Base-by-base conservation (phyloP, 1,140 invertebrate species). In the Onthophagus taurus region DNA sequence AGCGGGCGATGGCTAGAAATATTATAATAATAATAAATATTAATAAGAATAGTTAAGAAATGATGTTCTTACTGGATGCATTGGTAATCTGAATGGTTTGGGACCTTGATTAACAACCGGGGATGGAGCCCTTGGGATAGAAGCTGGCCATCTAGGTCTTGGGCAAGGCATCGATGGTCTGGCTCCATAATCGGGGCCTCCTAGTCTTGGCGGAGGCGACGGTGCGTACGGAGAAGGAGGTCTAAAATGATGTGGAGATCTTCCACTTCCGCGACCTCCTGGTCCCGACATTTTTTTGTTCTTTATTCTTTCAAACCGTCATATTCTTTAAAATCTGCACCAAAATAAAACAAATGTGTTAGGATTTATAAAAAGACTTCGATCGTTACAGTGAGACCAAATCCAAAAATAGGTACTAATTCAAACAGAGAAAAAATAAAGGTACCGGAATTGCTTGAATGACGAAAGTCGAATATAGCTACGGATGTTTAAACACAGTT, bases 211-310 rank as follows among this genome's bases (percentile, higher is more conserved):
- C 2, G 77, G 77, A 9, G 77, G 77, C 1, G 77, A 77, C 45
- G 70, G 71, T 0, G 69, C 70, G 72, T 77, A 80, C 45, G 77
- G 77, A 26, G 77, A 79, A 3, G 74, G 69, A 9, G 76, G 74
- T 29, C 76, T 71, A 58, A 76, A 78, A 45, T 75, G 53, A 43
- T 64, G 45, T 54, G 69, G 61, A 31, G 59, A 65, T 58, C 59
- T 59, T 21, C 56, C 51, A 48, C 68, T 65, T 57, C 66, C 53
- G 23, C 63, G 51, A 53, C 66, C 54, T 50, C 65, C 63, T 66
- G 51, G 51, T 49, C 53, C 54, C 20, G 58, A 58, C 58, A 61
- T 62, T 44, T 46, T 33, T 20, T 14, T 18, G 11, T 43, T 18
- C 3, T 35, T 33, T 44, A 34, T 4, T 35, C 8, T 26, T 37